Conservation (phyloP, 2,797 vertebrate species). For the Ceryle rudis region DNA sequence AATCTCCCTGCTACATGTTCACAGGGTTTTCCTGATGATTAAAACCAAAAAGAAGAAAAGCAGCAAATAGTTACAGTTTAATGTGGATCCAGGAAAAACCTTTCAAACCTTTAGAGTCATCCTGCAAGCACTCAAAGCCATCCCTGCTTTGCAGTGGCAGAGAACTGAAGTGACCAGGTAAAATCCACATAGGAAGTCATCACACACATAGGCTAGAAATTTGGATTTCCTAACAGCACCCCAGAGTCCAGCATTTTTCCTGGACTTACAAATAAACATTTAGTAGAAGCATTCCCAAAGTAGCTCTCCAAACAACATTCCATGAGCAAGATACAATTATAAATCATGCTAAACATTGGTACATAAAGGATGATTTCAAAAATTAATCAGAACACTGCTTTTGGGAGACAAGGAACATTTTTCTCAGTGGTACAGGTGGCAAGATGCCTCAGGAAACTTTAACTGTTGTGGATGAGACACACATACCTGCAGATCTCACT, state of each 20-base stretch:
- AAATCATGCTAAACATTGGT: neutral
- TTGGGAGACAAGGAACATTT: neutral
- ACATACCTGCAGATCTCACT: neutral
- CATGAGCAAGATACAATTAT: neutral
- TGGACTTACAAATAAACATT: neutral
- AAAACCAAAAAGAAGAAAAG: neutral
- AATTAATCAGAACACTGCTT: neutral
- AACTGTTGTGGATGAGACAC: neutral
- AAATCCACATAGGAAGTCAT: neutral
- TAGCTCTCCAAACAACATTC: neutral
- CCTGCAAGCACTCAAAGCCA: neutral
- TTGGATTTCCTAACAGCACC: neutral
- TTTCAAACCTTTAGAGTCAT: neutral
- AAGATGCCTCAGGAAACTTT: neutral
- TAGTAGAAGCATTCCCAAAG: neutral
- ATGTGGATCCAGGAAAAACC: neutral
- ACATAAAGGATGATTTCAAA: neutral
- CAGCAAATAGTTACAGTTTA: neutral
- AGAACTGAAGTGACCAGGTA: neutral
- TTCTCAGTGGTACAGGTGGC: neutral
- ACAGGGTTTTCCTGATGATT: neutral
- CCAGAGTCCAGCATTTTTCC: neutral
- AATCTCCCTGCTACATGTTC: neutral
- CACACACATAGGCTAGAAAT: neutral
- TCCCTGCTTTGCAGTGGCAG: neutral